Evolutionary conservation across 2,888 invertebrate genomes (phyloP), one percentile per base, ranked within the genome.

Genomic region (Argyresthia albistria): DNA sequence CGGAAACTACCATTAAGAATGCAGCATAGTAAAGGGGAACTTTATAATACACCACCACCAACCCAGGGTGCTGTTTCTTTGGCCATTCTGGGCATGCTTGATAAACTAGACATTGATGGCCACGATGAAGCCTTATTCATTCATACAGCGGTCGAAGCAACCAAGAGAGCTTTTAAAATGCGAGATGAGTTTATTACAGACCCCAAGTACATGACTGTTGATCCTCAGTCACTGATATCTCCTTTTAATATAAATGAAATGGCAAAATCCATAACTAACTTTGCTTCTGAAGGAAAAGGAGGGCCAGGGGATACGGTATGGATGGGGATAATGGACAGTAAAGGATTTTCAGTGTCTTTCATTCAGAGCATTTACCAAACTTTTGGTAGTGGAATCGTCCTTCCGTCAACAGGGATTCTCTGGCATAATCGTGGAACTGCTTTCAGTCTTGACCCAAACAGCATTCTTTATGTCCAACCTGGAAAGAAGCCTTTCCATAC

Each of bases 401-500:
- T 86, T 48, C 86, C 86, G 0, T 67, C 66, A 54, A 82, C 83
- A 15, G 86, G 86, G 35, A 81, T 86, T 54, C 53, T 82, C 35
- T 84, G 81, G 80, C 83, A 86, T 2, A 83, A 86, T 54, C 70
- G 86, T 50, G 86, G 84, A 4, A 56, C 69, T 14, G 58, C 74
- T 0, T 86, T 77, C 56, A 69, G 63, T 45, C 63, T 86, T 35
- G 60, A 77, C 4, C 63, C 67, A 37, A 58, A 73, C 45, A 66
- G 76, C 51, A 65, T 83, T 53, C 56, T 73, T 10, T 62, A 60
- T 9, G 51, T 86, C n/a, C 65, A 67, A 37, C 82, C 84, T 7
- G 83, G 83, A 0, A 86, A 84, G 55, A 84, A 80, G 50, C 84
- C 84, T 6, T 76, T 70, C 10, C 81, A 82, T 57, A 84, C 86